These are phyloP conservation scores for Trichogramma dendrolimi DNA, from an alignment of 2,888 invertebrate species.

Conservation along the genomic window DNA sequence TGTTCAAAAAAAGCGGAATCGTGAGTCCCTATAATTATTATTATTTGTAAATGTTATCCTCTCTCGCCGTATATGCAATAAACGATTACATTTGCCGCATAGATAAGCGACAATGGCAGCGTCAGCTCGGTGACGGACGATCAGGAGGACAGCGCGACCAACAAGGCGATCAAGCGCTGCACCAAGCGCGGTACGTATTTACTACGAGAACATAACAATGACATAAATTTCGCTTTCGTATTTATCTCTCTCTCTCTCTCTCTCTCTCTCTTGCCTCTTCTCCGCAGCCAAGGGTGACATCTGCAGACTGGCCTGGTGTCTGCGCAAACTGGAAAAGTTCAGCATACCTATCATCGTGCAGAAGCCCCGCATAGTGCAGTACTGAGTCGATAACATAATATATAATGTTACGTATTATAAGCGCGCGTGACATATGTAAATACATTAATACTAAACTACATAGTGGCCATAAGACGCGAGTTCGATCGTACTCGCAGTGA, in stretches of 20 bases:
- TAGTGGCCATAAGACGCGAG: too few species aligned
- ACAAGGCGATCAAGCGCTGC: background rate
- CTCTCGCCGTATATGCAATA: background rate
- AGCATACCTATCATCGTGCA: background rate
- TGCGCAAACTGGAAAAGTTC: slow-evolving; percentile 6
- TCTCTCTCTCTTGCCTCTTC: too few species aligned
- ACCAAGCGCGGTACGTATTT: background rate
- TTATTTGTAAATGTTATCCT: too few species aligned
- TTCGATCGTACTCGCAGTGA: too few species aligned
- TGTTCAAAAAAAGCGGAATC: slow-evolving; percentile 13
- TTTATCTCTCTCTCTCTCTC: background rate
- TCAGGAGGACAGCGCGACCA: background rate
- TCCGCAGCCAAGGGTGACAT: slow-evolving; percentile 8
- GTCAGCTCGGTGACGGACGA: background rate
- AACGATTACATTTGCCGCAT: background rate
- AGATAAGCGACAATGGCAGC: background rate
- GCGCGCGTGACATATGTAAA: too few species aligned
- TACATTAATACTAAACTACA: too few species aligned
- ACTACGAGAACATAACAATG: background rate
- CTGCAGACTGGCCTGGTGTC: slow-evolving; percentile 14
- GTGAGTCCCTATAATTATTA: slow-evolving; percentile 6
- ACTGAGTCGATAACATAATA: too few species aligned
- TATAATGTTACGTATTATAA: too few species aligned
- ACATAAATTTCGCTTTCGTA: background rate
- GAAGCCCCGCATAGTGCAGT: background rate